phyloP scores from a whole-genome alignment of 1,140 invertebrate genomes.

The Galendromus occidentalis region DNA sequence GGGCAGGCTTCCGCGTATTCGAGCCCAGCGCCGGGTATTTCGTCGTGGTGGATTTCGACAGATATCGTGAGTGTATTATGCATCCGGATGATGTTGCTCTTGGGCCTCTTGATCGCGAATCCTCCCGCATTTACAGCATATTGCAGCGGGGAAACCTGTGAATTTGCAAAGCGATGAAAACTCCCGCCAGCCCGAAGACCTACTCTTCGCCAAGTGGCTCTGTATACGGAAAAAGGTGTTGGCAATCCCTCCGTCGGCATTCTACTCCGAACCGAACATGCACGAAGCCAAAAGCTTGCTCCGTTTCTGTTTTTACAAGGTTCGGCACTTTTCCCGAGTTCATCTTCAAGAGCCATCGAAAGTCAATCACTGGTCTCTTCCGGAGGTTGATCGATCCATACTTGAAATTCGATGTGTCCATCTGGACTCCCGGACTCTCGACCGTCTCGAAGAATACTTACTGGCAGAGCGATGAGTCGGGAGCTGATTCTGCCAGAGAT shows the following conservation, averaged over 20 bases:
- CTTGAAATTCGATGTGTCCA: no score
- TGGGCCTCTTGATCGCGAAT: neutral
- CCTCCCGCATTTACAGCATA: no score
- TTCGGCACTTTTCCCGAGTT: no score
- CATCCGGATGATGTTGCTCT: neutral
- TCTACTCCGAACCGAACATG: constrained; percentile 26
- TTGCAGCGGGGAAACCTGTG: neutral
- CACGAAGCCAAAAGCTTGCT: constrained; percentile 26
- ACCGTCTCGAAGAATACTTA: no score
- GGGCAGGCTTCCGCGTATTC: neutral
- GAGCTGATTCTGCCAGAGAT: no score
- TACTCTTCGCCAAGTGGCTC: constrained; percentile 27
- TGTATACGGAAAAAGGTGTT: constrained; percentile 27
- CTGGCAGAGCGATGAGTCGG: no score
- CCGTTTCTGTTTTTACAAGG: constrained; percentile 21
- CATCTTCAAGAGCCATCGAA: no score
- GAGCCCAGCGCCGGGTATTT: neutral
- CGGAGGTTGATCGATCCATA: no score
- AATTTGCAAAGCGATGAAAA: neutral
- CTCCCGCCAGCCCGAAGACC: constrained; percentile 23
- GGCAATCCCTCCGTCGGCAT: constrained; percentile 28
- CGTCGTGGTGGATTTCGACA: neutral
- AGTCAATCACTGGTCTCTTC: no score
- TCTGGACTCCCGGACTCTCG: no score
- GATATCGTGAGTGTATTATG: neutral